Evolutionary conservation across 2,113 vertebrate species (phyloP), one percentile per base, ranked within the genome.

Genomic region (Heterocephalus glaber): DNA sequence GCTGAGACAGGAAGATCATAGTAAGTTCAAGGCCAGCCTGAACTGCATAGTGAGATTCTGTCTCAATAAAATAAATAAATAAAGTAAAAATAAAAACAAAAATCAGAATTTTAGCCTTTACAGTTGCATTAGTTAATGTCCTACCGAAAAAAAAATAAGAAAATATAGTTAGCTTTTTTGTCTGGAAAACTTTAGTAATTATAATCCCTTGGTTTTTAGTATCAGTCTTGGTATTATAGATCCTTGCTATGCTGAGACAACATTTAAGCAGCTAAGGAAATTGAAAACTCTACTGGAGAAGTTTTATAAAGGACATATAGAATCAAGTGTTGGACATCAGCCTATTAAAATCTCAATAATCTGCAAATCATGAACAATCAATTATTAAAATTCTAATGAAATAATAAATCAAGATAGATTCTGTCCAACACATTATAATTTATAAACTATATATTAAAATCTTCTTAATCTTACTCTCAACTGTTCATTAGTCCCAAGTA

Each of bases 311-410:
- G 12, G 14, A 58, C 3, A 66, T 44, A 20, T 14, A 90, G 13
- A 65, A 12, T 10, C 17, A 47, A 63, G 11, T 26, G 58, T 44
- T 52, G 58, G 61, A 87, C 28, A 94, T 1, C 3, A 58, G 20
- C 4, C 9, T 84, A 83, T 80, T 79, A 92, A 72, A 96, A 96
- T 47, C 4, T 84, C 41, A 92, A 41, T 56, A 70, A 7, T 72
- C 11, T 68, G 20, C 0, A 72, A 58, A 24, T 92, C 10, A 80
- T 49, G 4, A 58, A 80, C 30, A 84, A 30, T 22, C 54, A 41
- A 68, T 89, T 54, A 61, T 1, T 52, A 56, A 80, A 92, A 47
- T 80, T 7, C 5, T 82, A 60, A 83, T 44, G 56, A 68, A 88
- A 35, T 81, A 81, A 7, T 47, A 70, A 92, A 38, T 7, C 12